Base-by-base conservation (phyloP, 2,797 vertebrate species). In the Myotis pilosus region DNA sequence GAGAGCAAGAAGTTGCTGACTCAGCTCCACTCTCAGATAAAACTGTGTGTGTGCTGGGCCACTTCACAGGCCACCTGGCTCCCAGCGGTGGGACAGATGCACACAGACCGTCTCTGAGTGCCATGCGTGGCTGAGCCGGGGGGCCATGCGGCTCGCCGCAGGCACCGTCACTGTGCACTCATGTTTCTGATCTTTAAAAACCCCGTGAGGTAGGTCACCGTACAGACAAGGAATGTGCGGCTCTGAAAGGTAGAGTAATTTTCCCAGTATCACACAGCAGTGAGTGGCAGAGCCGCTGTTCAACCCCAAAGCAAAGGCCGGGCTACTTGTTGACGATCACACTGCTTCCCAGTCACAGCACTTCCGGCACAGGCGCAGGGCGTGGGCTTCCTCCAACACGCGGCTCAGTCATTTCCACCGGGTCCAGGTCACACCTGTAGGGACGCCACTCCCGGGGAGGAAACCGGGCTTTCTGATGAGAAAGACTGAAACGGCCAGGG, bases 71-170 rank as follows among this genome's bases (percentile, higher is more conserved):
- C 87, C 41, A 25, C 33, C 2, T 6, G 13, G 60, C 15, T 33
- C 53, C 16, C 57, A 11, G 3, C 19, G 16, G 60, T 28, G 17
- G 72, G 66, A 30, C 47, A 85, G 38, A 36, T 0, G 13, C 85
- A 38, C 49, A 3, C n/a, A 30, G 23, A 12, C 30, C 38, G 25
- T 33, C 38, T 8, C 74, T 1, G 6, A 49, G 53, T 28, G 17
- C 44, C 30, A 13, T 36, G 28, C 33, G 22, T 0, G 22, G 16
- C 55, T 41, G 17, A 0, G 60, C 16, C 13, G 0, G 19, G 4
- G 20, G 5, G 6, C 23, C 8, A 0, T 8, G 76, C n/a, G 91
- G 57, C 4, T 7, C 1, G 1, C 0, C 1, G 6, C 28, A 23
- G 44, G 68, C 38, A 3, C 33, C 3, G 0, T 5, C 41, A 55